Evolutionary conservation across 2,888 invertebrate species (phyloP).

Genomic region (Boloria selene): DNA sequence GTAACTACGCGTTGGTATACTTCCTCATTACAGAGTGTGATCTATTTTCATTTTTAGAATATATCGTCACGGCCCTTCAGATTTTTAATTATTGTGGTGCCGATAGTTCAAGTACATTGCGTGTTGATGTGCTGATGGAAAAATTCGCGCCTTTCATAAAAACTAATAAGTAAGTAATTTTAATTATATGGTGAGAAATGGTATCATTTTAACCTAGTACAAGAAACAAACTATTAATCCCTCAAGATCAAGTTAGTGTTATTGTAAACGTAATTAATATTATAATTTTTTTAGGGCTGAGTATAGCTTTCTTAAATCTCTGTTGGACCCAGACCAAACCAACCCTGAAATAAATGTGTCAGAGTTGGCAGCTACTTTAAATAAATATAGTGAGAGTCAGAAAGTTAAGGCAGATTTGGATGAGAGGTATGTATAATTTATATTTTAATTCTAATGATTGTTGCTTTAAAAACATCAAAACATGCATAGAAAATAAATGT

Average conservation of each 20-base stretch:
- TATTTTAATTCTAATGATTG: no score
- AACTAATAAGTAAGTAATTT: constrained; percentile 68
- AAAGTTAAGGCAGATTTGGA: constrained; percentile 70
- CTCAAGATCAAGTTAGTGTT: not conserved
- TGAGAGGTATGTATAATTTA: constrained; percentile 61
- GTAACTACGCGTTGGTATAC: constrained; percentile 64
- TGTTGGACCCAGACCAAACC: constrained; percentile 67
- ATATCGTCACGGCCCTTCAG: constrained; percentile 69
- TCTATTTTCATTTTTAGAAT: constrained; percentile 65
- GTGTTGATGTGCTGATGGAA: constrained; percentile 70
- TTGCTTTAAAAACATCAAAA: no score
- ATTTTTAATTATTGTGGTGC: constrained; percentile 74
- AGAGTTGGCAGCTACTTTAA: constrained; percentile 62
- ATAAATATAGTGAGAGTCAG: constrained; percentile 68
- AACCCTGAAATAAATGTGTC: constrained; percentile 70
- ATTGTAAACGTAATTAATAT: constrained; percentile 21
- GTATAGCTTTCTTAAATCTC: constrained; percentile 61
- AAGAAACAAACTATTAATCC: not conserved
- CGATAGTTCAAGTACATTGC: constrained; percentile 60
- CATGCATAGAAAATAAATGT: no score
- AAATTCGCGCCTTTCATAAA: constrained; percentile 72
- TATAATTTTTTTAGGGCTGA: constrained; percentile 57
- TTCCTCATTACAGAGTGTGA: constrained; percentile 47
- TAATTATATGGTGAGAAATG: not conserved
- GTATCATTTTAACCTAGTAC: not conserved